A percentile compares a stretch with the other conserved stretches of the same genome.
phyloP scores from a whole-genome alignment of 1,140 invertebrate genomes.

The Drosophila littoralis region DNA sequence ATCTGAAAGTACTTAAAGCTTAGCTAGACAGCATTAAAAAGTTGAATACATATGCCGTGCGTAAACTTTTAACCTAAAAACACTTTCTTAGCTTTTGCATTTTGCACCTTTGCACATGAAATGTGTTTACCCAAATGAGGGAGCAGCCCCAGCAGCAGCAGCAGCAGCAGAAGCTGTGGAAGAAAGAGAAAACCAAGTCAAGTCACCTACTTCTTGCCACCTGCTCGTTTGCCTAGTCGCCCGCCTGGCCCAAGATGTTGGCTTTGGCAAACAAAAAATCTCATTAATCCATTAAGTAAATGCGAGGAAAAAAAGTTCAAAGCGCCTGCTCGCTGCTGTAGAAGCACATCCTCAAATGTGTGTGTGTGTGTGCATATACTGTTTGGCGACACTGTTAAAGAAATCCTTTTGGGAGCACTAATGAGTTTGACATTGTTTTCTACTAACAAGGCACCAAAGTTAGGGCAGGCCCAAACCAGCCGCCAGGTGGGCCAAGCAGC shows the following conservation, averaged over 20 bases:
- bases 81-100: constrained; percentile 37
- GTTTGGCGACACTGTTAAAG: constrained; percentile 71
- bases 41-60: constrained; percentile 19
- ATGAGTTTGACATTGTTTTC: constrained; percentile 83
- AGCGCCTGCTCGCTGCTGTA: constrained; percentile 47
- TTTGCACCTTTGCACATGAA: constrained; percentile 69
- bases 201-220: constrained; percentile 35
- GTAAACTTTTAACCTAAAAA: constrained; percentile 42
- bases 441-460: constrained; percentile 79
- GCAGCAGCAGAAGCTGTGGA: background rate
- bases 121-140: constrained; percentile 60
- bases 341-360: constrained; percentile 45
- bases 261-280: constrained; percentile 81
- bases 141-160: background rate
- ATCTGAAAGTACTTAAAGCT: constrained; percentile 17
- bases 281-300: constrained; percentile 83
- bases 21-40: constrained; percentile 19
- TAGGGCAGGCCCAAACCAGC: constrained; percentile 50
- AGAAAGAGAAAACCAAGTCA: constrained; percentile 27
- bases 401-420: constrained; percentile 83
- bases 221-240: constrained; percentile 46
- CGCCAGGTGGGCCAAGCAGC: constrained; percentile 33
- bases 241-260: constrained; percentile 60
- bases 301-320: constrained; percentile 78
- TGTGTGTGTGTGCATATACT: constrained; percentile 50